These are phyloP conservation scores for Glaucomys volans DNA, from an alignment of 2,113 vertebrate genomes.

Conservation along the genomic window DNA sequence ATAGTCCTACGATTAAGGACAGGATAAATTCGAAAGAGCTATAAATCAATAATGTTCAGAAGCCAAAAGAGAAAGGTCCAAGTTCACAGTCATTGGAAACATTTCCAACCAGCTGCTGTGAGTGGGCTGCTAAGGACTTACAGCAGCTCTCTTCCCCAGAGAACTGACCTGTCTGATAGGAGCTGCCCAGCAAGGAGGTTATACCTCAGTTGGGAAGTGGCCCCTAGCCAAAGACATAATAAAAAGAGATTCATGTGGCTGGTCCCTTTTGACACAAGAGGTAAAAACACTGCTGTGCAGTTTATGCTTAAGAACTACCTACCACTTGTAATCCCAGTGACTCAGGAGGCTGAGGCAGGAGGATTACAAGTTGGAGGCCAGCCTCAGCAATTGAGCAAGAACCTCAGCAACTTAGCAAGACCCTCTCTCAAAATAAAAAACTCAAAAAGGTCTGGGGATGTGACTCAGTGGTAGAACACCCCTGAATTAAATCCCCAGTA, in stretches of 20 bases:
- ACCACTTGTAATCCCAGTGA: no score
- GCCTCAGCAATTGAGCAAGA: no score
- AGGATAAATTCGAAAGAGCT: background rate
- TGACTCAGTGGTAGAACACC: no score
- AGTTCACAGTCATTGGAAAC: background rate
- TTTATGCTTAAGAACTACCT: background rate
- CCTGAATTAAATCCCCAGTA: no score
- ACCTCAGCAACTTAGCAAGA: no score
- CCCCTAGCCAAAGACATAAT: background rate
- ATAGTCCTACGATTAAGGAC: background rate
- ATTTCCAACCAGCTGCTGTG: background rate
- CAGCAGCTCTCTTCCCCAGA: background rate
- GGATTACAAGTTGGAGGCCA: no score
- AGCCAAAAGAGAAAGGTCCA: background rate
- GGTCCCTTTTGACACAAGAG: background rate
- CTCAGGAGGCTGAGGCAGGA: no score
- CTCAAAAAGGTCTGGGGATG: no score
- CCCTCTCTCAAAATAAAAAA: no score
- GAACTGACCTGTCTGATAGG: background rate
- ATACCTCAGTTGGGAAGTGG: background rate
- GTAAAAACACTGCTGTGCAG: background rate
- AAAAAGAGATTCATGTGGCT: background rate
- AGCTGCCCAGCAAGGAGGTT: background rate
- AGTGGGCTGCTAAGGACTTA: background rate
- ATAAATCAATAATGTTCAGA: background rate